Percentiles rank a stretch among this genome's conserved stretches.
phyloP scores from a whole-genome alignment of 2,888 invertebrate genomes.

The Parnassius mnemosyne region DNA sequence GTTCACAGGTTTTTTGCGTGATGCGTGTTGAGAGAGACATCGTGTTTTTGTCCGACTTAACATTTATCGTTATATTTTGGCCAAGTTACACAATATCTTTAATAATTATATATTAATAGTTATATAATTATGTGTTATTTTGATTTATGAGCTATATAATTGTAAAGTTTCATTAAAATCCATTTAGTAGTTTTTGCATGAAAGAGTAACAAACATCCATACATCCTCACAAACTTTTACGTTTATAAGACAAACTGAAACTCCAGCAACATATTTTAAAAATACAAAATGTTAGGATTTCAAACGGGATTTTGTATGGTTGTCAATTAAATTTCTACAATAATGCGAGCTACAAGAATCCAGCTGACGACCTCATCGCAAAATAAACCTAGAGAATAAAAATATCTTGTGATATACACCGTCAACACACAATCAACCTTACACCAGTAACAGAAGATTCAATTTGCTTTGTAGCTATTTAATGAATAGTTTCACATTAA shows the following conservation, averaged over 20 bases:
- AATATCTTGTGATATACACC: slow-evolving; percentile 29
- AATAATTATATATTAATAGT: too few species aligned
- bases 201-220: too few species aligned
- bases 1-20: too few species aligned
- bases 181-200: too few species aligned
- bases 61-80: too few species aligned
- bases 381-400: slow-evolving; percentile 41
- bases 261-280: not conserved
- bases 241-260: not conserved
- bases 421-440: slow-evolving; percentile 32
- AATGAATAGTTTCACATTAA: slow-evolving; percentile 46
- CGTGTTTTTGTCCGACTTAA: too few species aligned
- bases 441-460: slow-evolving; percentile 21
- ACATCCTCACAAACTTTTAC: too few species aligned
- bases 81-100: too few species aligned
- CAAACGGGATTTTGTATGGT: slow-evolving; percentile 42
- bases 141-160: not conserved
- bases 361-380: slow-evolving; percentile 41
- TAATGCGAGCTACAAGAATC: slow-evolving; percentile 41
- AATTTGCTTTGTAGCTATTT: slow-evolving; percentile 25
- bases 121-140: too few species aligned
- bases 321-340: slow-evolving; percentile 45
- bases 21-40: too few species aligned
- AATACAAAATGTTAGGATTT: slow-evolving; percentile 34
- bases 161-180: too few species aligned